Base-by-base conservation (phyloP, 2,113 vertebrate genomes). In the Pholis gunnellus region DNA sequence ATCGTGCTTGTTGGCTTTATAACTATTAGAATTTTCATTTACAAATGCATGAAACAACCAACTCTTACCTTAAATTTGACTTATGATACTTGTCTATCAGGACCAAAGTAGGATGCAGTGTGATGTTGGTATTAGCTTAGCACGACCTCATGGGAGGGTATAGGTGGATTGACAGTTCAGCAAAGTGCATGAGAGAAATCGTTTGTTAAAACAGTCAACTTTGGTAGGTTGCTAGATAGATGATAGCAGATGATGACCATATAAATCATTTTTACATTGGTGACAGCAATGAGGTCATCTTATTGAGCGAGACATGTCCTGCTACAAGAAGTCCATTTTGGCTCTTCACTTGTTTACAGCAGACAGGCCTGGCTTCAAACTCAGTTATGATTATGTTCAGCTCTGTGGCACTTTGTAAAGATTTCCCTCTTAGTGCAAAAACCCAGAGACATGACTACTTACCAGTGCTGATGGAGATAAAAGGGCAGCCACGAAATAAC, bases 331-430 rank as follows among this genome's bases (percentile, higher is more conserved):
- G 38, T 31, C 40, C 56, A 42, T 60, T 46, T 60, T 61, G 11
- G 29, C 42, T 22, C 56, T 46, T 56, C 34, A 27, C 40, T 25
- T 15, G 34, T 72, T 72, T 40, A 72, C 34, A 71, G 20, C 50
- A 71, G 31, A n/a, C 8, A 25, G 13, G 14, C 14, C 50, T 25
- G 68, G 50, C 50, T 56, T 56, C 54, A 36, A 38, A 38, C 48
- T 38, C 69, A 17, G n/a, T 72, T 40, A 56, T 56, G 50, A 40
- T 71, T 71, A 40, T 71, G 4, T 71, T 38, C 22, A 40, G 22
- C 50, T 56, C 22, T 11, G 56, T 73, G 25, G 38, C 27, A 59
- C 71, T 72, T 72, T 29, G 36, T 40, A 27, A 57, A 42, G 34
- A 42, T 57, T 57, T 72, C 15, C 9, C n/a, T 25, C n/a, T 22